Percentiles rank a stretch among this genome's conserved stretches.
Conservation (phyloP, 2,113 vertebrate genomes). For the Ovis aries region ARS-UI_Ramb_v3.0 NC_056055.1:46345001-46345500, state of each 20-base stretch:
- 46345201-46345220: not conserved
- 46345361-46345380: no score
- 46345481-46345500: no score
- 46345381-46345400: accelerated
- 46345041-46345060: not conserved
- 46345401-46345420: no score
- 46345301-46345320: no score
- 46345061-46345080: not conserved
- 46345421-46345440: no score
- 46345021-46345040: not conserved
- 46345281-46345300: not conserved
- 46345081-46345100: not conserved
- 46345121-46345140: not conserved
- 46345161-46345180: not conserved
- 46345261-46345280: not conserved
- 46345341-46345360: no score
- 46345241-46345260: not conserved
- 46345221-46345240: not conserved
- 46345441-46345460: no score
- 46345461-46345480: no score
- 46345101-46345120: not conserved
- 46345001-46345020: not conserved
- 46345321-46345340: no score
- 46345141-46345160: not conserved
- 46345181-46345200: not conserved